Percentiles rank a stretch among this genome's conserved stretches.
phyloP scores from a whole-genome alignment of 2,888 invertebrate species.

The Gnatocerus cornutus region DNA sequence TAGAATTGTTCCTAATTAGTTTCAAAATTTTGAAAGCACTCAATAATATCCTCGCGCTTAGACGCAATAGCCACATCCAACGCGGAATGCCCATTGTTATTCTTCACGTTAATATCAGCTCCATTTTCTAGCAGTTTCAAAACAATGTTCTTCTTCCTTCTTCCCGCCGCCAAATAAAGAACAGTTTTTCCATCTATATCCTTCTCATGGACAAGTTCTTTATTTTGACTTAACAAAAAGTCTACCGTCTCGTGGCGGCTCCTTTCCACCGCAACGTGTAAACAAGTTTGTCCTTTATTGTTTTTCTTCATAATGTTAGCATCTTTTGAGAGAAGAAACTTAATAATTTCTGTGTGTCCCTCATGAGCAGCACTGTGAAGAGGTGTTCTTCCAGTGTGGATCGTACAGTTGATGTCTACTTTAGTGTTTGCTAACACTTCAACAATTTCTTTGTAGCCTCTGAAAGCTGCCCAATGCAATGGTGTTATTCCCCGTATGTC shows the following conservation, averaged over 20 bases:
- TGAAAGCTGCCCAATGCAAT: slow-evolving; percentile 8
- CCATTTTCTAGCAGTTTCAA: neutral
- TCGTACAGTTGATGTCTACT: neutral
- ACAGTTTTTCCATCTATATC: neutral
- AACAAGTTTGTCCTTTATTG: neutral
- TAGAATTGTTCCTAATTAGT: too few relatives aligned
- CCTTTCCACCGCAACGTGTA: slow-evolving; percentile 5
- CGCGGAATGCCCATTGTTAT: neutral
- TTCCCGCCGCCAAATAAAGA: slow-evolving; percentile 8
- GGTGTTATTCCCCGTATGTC: slow-evolving; percentile 6
- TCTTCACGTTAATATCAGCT: neutral
- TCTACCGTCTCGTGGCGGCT: neutral
- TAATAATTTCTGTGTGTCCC: neutral
- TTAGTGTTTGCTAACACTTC: neutral
- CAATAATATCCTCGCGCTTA: neutral
- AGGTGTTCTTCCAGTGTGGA: neutral
- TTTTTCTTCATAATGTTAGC: neutral
- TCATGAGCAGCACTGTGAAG: slow-evolving; percentile 9
- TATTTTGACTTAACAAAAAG: neutral
- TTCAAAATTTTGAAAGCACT: neutral
- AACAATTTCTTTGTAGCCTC: neutral
- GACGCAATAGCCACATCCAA: slow-evolving; percentile 1
- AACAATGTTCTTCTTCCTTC: neutral
- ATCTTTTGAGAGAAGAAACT: neutral
- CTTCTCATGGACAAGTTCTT: neutral